A percentile compares a stretch with the other conserved stretches of the same genome.
Evolutionary conservation across 2,797 vertebrate species (phyloP).

Genomic region (Schizopygopsis malacanthus): DNA sequence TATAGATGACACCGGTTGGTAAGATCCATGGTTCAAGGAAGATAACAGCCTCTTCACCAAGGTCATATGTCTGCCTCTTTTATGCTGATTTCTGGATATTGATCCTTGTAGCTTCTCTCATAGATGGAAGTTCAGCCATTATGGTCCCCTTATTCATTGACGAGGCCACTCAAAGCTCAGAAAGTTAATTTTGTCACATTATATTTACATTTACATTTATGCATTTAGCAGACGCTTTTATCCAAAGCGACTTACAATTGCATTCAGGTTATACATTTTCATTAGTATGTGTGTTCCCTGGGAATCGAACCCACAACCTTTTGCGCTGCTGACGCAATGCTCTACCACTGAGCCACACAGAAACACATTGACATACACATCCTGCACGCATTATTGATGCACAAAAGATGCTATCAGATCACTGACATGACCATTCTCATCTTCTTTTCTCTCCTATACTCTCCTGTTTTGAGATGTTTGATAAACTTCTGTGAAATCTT

Average conservation of each 20-base stretch:
- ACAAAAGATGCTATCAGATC: not conserved
- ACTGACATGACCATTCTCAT: not conserved
- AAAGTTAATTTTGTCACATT: constrained; percentile 39
- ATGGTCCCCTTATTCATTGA: constrained; percentile 50
- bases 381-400: not conserved
- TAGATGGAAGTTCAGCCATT: constrained; percentile 41
- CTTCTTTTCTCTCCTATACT: not conserved
- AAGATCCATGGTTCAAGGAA: constrained; percentile 8
- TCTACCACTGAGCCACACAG: no score
- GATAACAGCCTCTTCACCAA: constrained; percentile 12
- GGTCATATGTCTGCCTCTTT: constrained; percentile 22
- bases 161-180: constrained; percentile 17
- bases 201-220: no score
- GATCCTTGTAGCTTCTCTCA: constrained; percentile 30
- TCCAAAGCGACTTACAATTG: no score
- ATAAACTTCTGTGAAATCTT: no score
- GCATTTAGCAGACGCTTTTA: no score
- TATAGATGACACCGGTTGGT: not conserved
- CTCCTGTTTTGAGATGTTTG: not conserved
- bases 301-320: no score
- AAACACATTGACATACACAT: not conserved
- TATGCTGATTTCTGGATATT: constrained; percentile 25
- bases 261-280: no score
- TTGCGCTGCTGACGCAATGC: no score
- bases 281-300: no score